Evolutionary conservation across 2,888 invertebrate species (phyloP).

Genomic region (Papilio gigon): DNA sequence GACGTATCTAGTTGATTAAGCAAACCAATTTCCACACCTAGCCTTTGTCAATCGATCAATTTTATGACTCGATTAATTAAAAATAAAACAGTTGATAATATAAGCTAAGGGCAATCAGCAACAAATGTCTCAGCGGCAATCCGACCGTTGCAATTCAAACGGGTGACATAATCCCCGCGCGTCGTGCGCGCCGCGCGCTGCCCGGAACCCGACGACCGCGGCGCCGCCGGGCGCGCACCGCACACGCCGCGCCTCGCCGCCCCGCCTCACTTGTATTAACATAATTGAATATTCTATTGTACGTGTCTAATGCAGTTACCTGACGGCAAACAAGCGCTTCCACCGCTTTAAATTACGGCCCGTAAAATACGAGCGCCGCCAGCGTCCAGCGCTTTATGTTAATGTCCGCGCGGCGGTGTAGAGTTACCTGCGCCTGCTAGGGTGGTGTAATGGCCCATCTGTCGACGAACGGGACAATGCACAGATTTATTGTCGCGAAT

Average conservation of each 20-base stretch:
- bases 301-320: conserved; percentile 73
- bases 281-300: conserved; percentile 77
- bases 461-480: conserved; percentile 70
- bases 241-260: conserved; percentile 58
- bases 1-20: too few relatives aligned
- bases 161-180: conserved; percentile 59
- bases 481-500: conserved; percentile 77
- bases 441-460: conserved; percentile 69
- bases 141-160: conserved; percentile 61
- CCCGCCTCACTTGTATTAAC: conserved; percentile 58
- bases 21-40: too few relatives aligned
- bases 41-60: too few relatives aligned
- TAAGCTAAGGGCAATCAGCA: conserved; percentile 14
- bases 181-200: conserved; percentile 40
- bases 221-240: conserved; percentile 69
- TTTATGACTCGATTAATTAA: neutral
- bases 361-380: conserved; percentile 30
- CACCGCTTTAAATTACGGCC: conserved; percentile 47
- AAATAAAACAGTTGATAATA: conserved; percentile 6
- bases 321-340: conserved; percentile 53
- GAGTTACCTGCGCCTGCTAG: conserved; percentile 70
- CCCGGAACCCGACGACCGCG: conserved; percentile 55
- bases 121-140: conserved; percentile 51
- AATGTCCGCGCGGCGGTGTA: conserved; percentile 54
- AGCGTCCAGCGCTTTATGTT: conserved; percentile 52